Evolutionary conservation across 1,140 invertebrate species (phyloP).

Genomic region (Meloidogyne floridensis): DNA sequence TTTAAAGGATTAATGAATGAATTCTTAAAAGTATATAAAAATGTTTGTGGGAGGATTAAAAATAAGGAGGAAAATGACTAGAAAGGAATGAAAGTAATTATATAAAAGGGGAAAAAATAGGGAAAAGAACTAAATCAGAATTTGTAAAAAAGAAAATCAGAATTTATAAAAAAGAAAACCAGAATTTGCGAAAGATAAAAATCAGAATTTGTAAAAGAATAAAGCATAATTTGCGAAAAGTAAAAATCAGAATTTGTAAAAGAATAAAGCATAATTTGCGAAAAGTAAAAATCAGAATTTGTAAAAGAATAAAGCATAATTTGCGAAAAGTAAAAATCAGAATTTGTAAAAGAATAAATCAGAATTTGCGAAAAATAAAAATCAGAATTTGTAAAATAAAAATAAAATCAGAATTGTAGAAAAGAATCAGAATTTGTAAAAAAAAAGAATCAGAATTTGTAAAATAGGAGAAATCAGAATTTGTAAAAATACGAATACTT

Average conservation of each 20-base stretch:
- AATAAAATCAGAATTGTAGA: neutral
- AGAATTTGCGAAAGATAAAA: too few relatives aligned
- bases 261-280: too few relatives aligned
- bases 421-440: neutral
- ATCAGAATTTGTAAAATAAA: neutral
- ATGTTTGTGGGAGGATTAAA: slow-evolving; percentile 2
- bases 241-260: too few relatives aligned
- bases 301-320: too few relatives aligned
- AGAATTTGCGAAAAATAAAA: too few relatives aligned
- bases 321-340: too few relatives aligned
- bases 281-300: too few relatives aligned
- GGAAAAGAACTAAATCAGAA: neutral
- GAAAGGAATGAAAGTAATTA: neutral
- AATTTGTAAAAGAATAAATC: too few relatives aligned
- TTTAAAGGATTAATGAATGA: slow-evolving; percentile 2
- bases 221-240: too few relatives aligned
- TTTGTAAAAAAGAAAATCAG: neutral
- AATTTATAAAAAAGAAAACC: too few relatives aligned
- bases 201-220: too few relatives aligned
- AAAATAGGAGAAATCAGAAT: too few relatives aligned
- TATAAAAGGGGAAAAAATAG: slow-evolving; percentile 2
- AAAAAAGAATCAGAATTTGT: neutral
- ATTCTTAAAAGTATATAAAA: slow-evolving; percentile 1
- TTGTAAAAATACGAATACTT: neutral
- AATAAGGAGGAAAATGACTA: slow-evolving; percentile 1